These are phyloP conservation scores for Aurelia aurita DNA, from an alignment of 30 jellyfish, hydroid and myxozoan species.

Conservation along the genomic window DNA sequence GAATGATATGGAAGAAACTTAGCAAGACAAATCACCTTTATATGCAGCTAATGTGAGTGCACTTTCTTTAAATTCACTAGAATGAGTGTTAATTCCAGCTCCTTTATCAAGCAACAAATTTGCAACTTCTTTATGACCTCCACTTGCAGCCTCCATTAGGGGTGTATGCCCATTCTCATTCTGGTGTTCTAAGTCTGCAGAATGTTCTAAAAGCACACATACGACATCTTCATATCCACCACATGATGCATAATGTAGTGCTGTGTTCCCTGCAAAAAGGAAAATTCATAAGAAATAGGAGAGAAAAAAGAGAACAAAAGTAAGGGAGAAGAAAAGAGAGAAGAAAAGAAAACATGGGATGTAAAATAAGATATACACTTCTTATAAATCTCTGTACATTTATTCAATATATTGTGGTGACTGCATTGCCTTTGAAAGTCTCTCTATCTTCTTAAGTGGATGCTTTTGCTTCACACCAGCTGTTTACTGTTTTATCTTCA, in stretches of 20 bases:
- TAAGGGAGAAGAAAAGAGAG: background rate
- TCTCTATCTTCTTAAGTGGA: no score
- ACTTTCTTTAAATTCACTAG: slow-evolving; percentile 97
- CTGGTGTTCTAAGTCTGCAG: slow-evolving; percentile 96
- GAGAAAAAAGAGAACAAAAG: background rate
- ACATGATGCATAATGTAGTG: slow-evolving; percentile 96
- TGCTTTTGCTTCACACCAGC: no score
- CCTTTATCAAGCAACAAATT: slow-evolving; percentile 90
- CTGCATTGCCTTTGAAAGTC: no score
- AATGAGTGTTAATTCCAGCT: slow-evolving; percentile 98
- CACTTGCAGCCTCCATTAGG: slow-evolving; percentile 99
- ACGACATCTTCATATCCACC: slow-evolving; percentile 99
- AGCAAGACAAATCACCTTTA: slow-evolving; percentile 71
- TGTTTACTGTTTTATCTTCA: no score
- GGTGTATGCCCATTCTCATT: slow-evolving; percentile 99
- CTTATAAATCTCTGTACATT: no score
- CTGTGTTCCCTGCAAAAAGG: slow-evolving; percentile 73
- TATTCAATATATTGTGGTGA: no score
- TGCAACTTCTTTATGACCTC: slow-evolving; percentile 94
- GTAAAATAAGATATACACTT: no score
- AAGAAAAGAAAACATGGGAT: no score
- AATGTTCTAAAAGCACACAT: slow-evolving; percentile 75
- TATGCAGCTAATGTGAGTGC: slow-evolving; percentile 96
- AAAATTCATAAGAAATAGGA: no score
- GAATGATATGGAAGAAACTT: background rate